Evolutionary conservation across 2,113 vertebrate species (phyloP), one percentile per base, ranked within the genome.

Genomic region (Canis aureus): DNA sequence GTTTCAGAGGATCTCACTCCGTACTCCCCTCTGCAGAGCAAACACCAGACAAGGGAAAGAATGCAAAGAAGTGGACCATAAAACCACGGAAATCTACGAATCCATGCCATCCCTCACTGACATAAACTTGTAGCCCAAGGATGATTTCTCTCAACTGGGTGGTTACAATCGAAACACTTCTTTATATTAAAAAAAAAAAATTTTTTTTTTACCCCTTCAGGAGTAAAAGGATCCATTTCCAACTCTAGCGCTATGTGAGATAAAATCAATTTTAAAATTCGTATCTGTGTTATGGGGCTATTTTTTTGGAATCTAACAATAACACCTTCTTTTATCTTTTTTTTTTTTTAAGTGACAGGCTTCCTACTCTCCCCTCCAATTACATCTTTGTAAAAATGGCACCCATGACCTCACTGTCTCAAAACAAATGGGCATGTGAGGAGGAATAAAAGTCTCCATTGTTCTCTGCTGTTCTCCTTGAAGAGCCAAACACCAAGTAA

Each of bases 401-500:
- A 64, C 60, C 15, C 11, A 0, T 38, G 59, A 83, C 92, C 95
- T 91, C 88, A 91, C 15, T 35, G 66, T 19, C 85, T 83, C 67
- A 27, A 29, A 80, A 91, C 92, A 82, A 91, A 80, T 23, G 38
- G 80, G 43, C 53, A 13, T 0, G 22, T 8, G 49, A n/a, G 22
- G 32, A 38, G 35, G 51, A 29, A 80, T 23, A 66, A 88, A 23
- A 29, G 85, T 1, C 0, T 12, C 80, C 16, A 4, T 0, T 51
- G 95, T 83, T 84, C 67, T 92, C 60, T n/a, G 66, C 80, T 20
- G 0, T 1, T 35, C 43, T 57, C 62, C 71, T 59, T 94, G 3
- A 62, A 94, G 49, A 91, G 57, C 57, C 90, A 97, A 95, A 96
- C 80, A 82, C 53, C 13, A 51, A 78, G 93, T 98, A 98, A 97